Conservation (phyloP, 2,797 vertebrate species). For the Sebastes vulpes region DNA sequence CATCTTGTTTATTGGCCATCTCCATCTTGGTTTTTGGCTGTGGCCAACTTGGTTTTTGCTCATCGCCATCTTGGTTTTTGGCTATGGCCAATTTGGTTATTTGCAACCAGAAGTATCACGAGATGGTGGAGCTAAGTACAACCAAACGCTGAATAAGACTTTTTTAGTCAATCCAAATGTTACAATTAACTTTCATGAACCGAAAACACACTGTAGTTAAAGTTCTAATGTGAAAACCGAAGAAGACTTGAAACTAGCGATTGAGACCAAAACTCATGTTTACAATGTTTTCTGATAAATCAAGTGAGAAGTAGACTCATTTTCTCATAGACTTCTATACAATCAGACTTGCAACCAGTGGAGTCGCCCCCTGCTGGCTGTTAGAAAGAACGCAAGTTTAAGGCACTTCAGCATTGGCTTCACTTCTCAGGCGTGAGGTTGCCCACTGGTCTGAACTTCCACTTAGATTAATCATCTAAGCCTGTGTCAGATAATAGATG, state of each 20-base stretch:
- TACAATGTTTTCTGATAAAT: too few relatives aligned
- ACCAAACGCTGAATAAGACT: neutral
- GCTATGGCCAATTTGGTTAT: accelerated
- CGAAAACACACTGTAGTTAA: neutral
- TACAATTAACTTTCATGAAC: neutral
- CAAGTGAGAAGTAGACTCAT: too few relatives aligned
- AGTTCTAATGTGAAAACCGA: neutral
- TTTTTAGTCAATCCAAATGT: neutral
- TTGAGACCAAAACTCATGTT: too few relatives aligned
- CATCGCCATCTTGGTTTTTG: neutral
- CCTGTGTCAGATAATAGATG: neutral
- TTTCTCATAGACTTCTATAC: too few relatives aligned
- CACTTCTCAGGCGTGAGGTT: too few relatives aligned
- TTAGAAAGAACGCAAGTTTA: too few relatives aligned
- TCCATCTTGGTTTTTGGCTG: too few relatives aligned
- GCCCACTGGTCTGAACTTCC: neutral
- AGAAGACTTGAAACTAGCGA: neutral
- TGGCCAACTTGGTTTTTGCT: neutral
- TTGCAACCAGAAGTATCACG: neutral
- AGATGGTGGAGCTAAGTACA: too few relatives aligned
- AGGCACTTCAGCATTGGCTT: too few relatives aligned
- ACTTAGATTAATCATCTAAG: neutral
- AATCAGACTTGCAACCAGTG: too few relatives aligned
- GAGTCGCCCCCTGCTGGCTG: too few relatives aligned
- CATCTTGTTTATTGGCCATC: neutral